phyloP scores from a whole-genome alignment of 2,888 invertebrate genomes.

The Drosophila eohydei region DNA sequence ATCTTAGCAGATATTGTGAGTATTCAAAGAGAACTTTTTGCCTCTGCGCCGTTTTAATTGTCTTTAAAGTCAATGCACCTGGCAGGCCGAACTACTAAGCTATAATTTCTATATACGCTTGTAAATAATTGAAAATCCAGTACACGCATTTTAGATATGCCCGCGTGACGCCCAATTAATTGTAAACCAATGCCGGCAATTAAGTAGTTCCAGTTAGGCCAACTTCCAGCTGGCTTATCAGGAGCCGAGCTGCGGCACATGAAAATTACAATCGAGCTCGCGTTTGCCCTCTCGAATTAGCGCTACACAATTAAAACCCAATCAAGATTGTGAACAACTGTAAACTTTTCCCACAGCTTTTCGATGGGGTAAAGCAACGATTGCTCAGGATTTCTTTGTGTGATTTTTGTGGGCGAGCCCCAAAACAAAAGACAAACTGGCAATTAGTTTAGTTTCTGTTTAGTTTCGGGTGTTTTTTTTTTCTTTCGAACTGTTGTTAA shows the following conservation, averaged over 20 bases:
- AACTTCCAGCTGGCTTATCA: conserved; percentile 31
- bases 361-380: conserved; percentile 16
- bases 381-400: conserved; percentile 36
- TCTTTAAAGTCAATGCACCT: conserved; percentile 8
- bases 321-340: conserved; percentile 69
- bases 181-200: conserved; percentile 40
- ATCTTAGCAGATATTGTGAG: background rate
- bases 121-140: conserved; percentile 7
- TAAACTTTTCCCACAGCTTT: conserved; percentile 71
- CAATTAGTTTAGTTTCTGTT: conserved; percentile 65
- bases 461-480: conserved; percentile 17
- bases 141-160: conserved; percentile 14
- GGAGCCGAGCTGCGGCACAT: conserved; percentile 6
- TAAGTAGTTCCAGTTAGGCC: conserved; percentile 29
- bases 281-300: conserved; percentile 58
- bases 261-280: conserved; percentile 41
- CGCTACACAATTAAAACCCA: conserved; percentile 68
- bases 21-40: background rate
- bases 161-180: conserved; percentile 28
- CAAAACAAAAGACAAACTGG: conserved; percentile 62
- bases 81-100: background rate
- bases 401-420: conserved; percentile 52
- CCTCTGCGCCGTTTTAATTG: background rate
- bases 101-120: background rate
- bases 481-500: conserved; percentile 48